phyloP scores from a whole-genome alignment of 1,140 invertebrate species.

The Macrotrachela quadricornifera region DNA sequence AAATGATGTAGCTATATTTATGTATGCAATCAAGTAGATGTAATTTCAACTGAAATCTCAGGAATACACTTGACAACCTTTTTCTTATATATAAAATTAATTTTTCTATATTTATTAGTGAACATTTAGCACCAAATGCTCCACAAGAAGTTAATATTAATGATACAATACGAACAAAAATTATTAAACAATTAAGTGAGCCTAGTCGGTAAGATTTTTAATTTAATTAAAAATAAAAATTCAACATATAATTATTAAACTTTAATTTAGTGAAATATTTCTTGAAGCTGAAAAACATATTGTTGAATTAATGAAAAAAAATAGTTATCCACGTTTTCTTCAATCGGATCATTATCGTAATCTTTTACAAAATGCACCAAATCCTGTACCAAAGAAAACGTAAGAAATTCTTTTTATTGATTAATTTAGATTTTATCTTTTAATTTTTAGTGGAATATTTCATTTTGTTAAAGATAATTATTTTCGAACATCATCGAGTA shows the following conservation, averaged over 20 bases:
- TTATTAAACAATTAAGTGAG: background rate
- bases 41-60: too few relatives aligned
- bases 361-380: conserved; percentile 52
- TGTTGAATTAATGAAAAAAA: conserved; percentile 86
- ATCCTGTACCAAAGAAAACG: conserved; percentile 69
- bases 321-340: conserved; percentile 87
- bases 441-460: conserved; percentile 8
- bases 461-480: conserved; percentile 7
- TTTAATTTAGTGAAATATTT: conserved; percentile 44
- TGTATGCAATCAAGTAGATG: too few relatives aligned
- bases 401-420: conserved; percentile 17
- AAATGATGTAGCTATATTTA: too few relatives aligned
- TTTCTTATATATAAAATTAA: too few relatives aligned
- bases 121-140: conserved; percentile 7
- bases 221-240: too few relatives aligned
- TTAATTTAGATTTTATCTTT: background rate
- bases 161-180: conserved; percentile 5
- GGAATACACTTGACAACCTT: too few relatives aligned
- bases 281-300: conserved; percentile 85
- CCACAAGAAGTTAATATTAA: conserved; percentile 7
- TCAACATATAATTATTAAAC: background rate
- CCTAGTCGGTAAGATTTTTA: background rate
- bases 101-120: background rate
- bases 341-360: conserved; percentile 79
- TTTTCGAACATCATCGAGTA: background rate